phyloP scores from a whole-genome alignment of 2,113 vertebrate genomes.

The Hemiscyllium ocellatum region DNA sequence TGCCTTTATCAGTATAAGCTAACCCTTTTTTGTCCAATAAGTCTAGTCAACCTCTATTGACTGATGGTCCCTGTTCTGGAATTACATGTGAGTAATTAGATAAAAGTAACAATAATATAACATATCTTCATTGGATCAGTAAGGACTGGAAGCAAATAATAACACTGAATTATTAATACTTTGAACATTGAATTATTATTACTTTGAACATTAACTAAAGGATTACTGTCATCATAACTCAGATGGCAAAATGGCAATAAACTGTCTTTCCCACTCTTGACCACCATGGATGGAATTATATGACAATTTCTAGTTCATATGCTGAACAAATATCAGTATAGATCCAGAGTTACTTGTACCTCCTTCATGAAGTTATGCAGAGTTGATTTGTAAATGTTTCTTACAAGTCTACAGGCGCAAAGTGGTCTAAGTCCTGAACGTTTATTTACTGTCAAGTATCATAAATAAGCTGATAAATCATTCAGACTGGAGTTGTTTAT shows the following conservation, averaged over 20 bases:
- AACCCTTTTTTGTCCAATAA: neutral
- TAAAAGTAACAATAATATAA: neutral
- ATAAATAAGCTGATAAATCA: conserved; percentile 3
- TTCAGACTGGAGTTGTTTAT: neutral
- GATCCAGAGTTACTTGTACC: neutral
- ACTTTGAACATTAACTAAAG: neutral
- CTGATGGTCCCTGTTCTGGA: neutral
- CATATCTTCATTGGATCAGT: neutral
- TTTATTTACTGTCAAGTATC: neutral
- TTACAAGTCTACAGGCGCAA: neutral
- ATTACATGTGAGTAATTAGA: neutral
- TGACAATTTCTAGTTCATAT: neutral
- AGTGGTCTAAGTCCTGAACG: neutral
- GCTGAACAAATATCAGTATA: neutral
- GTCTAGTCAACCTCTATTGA: neutral
- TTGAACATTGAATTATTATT: neutral
- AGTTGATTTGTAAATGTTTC: conserved; percentile 1
- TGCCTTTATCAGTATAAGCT: neutral
- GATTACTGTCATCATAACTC: neutral
- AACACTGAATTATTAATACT: neutral
- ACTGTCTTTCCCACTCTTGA: neutral
- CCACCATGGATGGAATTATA: neutral
- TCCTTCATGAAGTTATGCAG: neutral
- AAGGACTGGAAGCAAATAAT: conserved; percentile 12
- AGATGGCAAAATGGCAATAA: neutral